Conservation (phyloP, 2,797 vertebrate genomes). For the Chaunax sp. region DNA sequence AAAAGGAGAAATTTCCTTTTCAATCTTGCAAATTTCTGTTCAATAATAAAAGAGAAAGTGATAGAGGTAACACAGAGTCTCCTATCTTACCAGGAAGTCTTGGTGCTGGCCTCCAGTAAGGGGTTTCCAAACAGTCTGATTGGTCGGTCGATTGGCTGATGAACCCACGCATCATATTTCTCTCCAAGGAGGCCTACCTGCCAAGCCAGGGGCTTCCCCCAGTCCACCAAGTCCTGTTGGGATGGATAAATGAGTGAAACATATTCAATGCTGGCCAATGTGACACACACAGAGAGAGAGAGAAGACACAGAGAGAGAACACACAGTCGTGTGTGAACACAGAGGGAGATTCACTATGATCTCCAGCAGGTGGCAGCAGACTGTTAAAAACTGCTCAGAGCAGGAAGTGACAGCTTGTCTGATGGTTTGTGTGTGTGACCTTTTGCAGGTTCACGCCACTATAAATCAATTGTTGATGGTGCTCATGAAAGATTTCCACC, state of each 20-base stretch:
- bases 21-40: too few species aligned
- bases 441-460: constrained; percentile 12
- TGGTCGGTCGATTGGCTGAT: constrained; percentile 93
- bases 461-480: background rate
- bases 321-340: background rate
- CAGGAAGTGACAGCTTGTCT: constrained; percentile 23
- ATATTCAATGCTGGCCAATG: background rate
- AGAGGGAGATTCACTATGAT: fast-evolving
- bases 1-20: too few species aligned
- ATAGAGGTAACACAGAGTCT: too few species aligned
- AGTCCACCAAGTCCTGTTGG: constrained; percentile 94
- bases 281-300: too few species aligned
- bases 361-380: constrained; percentile 65
- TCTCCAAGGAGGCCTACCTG: constrained; percentile 95
- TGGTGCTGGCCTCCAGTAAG: constrained; percentile 91
- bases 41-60: too few species aligned
- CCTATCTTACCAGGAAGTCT: constrained; percentile 89
- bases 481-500: background rate
- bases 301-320: background rate
- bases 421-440: background rate
- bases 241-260: background rate
- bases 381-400: background rate
- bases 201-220: constrained; percentile 95
- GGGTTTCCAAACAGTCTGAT: constrained; percentile 94
- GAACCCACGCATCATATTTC: constrained; percentile 96